Percentiles rank a stretch among this genome's conserved stretches.
These are phyloP conservation scores for Helicoverpa zea DNA, from an alignment of 1,140 invertebrate species.

Conservation along the genomic window DNA sequence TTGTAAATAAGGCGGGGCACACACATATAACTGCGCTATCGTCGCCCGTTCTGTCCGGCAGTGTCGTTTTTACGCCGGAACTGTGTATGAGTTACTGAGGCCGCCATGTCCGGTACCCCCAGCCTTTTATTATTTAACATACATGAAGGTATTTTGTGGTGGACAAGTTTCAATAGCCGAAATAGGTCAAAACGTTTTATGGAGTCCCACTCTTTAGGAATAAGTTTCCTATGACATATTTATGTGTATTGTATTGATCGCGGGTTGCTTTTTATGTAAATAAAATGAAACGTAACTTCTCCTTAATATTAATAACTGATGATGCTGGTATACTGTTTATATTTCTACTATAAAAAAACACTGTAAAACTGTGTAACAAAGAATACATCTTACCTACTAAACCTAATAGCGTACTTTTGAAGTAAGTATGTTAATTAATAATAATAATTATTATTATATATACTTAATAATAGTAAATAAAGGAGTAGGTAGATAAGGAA, in stretches of 20 bases:
- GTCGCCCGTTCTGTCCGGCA: slow-evolving; percentile 59
- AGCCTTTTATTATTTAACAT: slow-evolving; percentile 57
- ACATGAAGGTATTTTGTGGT: slow-evolving; percentile 50
- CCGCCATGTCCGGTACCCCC: slow-evolving; percentile 62
- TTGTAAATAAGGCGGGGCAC: slow-evolving; percentile 63
- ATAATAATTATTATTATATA: no score
- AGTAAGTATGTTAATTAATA: no score
- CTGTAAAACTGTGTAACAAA: no score
- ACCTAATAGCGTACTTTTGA: no score
- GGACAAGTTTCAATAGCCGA: slow-evolving; percentile 45
- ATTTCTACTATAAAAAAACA: no score
- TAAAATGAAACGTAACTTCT: no score
- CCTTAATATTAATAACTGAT: no score
- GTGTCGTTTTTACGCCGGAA: slow-evolving; percentile 73
- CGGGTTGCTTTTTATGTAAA: neutral
- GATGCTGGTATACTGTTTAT: no score
- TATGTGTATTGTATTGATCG: neutral
- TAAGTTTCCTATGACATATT: neutral
- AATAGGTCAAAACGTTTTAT: slow-evolving; percentile 40
- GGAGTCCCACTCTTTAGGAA: neutral
- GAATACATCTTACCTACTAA: no score
- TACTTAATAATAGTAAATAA: no score
- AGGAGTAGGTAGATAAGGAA: no score
- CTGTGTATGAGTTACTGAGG: slow-evolving; percentile 74
- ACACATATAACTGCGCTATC: slow-evolving; percentile 62